Evolutionary conservation across 2,888 invertebrate species (phyloP).

Genomic region (Cosmia trapezina): DNA sequence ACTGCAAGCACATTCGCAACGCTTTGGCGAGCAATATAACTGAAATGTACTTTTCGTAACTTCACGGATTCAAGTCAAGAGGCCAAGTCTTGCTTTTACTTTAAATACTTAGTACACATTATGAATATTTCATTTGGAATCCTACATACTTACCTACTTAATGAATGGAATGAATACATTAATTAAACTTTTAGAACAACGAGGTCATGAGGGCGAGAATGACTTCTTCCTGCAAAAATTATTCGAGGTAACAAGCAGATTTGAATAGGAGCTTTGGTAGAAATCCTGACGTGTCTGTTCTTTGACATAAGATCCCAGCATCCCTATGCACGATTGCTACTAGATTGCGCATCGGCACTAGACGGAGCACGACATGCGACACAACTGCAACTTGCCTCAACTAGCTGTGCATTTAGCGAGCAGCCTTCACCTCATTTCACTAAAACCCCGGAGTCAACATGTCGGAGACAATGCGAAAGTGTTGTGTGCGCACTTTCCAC

Average conservation of each 20-base stretch:
- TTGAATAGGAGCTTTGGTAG: not conserved
- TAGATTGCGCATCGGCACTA: slow-evolving; percentile 1
- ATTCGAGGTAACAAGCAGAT: not conserved
- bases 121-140: slow-evolving; percentile 28
- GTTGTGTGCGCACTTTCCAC: slow-evolving; percentile 55
- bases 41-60: slow-evolving; percentile 13
- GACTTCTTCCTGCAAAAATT: not conserved
- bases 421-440: slow-evolving; percentile 41
- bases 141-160: not conserved
- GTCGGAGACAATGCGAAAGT: slow-evolving; percentile 55
- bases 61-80: not conserved
- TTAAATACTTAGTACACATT: not conserved
- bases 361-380: not conserved
- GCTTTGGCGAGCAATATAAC: slow-evolving; percentile 22
- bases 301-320: not conserved
- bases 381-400: not conserved
- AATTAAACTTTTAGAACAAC: not conserved
- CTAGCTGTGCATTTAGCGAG: slow-evolving; percentile 12
- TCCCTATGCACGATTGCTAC: not conserved
- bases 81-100: not conserved
- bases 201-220: not conserved
- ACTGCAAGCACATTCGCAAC: slow-evolving; percentile 21
- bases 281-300: not conserved
- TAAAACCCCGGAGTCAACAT: slow-evolving; percentile 39
- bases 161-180: not conserved